Evolutionary conservation across 2,888 invertebrate species (phyloP), one percentile per base, ranked within the genome.

Genomic region (Conus canariensis): DNA sequence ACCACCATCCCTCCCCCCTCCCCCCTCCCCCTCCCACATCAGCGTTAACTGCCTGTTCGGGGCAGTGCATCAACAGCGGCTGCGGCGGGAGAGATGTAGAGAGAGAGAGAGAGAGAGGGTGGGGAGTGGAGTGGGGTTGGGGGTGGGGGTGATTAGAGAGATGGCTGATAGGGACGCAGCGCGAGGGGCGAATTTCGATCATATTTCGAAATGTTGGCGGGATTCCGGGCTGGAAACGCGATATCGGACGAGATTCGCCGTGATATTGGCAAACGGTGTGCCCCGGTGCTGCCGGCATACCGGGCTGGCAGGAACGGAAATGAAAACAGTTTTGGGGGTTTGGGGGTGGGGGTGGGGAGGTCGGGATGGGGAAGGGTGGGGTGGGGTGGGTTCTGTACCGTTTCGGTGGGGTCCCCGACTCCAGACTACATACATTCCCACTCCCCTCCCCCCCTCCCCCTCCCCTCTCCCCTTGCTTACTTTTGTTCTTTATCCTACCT

Each of bases 211-310:
- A 85, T 87, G 90, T 91, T 91, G 56, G 77, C 60, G 80, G 87
- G 90, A 91, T 91, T 88, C 91, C 88, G 88, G 56, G n/a, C 77
- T 67, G 89, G 90, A 90, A 91, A 91, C 56, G 88, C 85, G 90
- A 91, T 91, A 91, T 91, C 77, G 64, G 88, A 45, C 77, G 83
- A 87, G 91, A 91, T 91, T 90, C 85, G 77, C 77, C 70, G 70
- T 70, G 87, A 90, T 90, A 87, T 82, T 87, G 87, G 83, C 80
- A 58, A 87, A 59, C 87, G 25, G 87, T 87, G 89, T 85, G 87
- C 82, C 70, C 60, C 45, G 58, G 87, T 90, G 90, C 90, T 87
- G 60, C 9, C 82, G 22, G 87, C 90, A 90, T 90, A 64, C 90
- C 90, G 45, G 67, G n/a, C 59, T 90, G 90, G 87, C 90, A 90